Percentiles rank a stretch among this genome's conserved stretches.
phyloP scores from a whole-genome alignment of 2,113 vertebrate genomes.

The Pygoscelis adeliae region DNA sequence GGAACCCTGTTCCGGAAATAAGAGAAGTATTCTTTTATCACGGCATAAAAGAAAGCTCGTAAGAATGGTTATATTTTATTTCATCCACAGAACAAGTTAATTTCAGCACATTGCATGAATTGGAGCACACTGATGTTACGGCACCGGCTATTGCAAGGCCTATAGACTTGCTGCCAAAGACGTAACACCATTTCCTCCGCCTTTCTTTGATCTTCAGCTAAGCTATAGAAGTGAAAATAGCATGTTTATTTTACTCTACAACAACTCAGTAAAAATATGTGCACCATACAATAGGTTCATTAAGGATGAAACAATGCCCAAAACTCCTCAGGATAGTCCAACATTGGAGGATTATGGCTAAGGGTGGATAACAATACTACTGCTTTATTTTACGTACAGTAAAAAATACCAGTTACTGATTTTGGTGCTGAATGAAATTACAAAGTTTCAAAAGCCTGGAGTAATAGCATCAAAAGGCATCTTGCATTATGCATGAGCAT shows the following conservation, averaged over 20 bases:
- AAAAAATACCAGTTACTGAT: not conserved
- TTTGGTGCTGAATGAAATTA: not conserved
- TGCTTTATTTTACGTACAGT: not conserved
- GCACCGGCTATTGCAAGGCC: not conserved
- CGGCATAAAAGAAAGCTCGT: not conserved
- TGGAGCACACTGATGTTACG: not conserved
- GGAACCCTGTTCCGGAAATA: slow-evolving; percentile 84
- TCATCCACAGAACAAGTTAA: not conserved
- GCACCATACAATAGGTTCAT: not conserved
- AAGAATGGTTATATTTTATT: not conserved
- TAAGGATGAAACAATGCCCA: not conserved
- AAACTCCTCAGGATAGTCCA: not conserved
- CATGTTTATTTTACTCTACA: not conserved
- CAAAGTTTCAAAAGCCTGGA: not conserved
- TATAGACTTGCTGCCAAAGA: not conserved
- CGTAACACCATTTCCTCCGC: not conserved
- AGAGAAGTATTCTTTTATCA: rapidly evolving
- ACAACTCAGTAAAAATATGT: not conserved
- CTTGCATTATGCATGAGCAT: not conserved
- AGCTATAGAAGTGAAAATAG: not conserved
- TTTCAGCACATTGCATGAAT: rapidly evolving
- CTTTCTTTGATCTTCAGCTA: not conserved
- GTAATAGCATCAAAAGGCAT: not conserved
- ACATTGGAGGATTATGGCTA: rapidly evolving
- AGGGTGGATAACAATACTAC: not conserved